Evolutionary conservation across 2,888 invertebrate genomes (phyloP).

Genomic region (Globia sparganii): DNA sequence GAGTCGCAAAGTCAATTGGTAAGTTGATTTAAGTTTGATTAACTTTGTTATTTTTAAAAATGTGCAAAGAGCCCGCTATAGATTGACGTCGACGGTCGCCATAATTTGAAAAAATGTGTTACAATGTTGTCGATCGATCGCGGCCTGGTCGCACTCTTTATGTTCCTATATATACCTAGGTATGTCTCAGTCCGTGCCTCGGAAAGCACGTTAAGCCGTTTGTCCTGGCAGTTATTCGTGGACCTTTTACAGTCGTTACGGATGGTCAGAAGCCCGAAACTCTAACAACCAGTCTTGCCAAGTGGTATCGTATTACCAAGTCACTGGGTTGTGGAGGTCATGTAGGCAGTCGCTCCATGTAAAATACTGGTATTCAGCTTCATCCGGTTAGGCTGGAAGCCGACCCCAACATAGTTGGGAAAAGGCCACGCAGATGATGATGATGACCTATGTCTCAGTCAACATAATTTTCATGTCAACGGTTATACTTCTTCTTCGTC

Average conservation of each 20-base stretch:
- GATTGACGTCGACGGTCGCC: background rate
- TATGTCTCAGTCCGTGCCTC: background rate
- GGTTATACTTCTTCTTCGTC: background rate
- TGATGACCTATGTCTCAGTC: background rate
- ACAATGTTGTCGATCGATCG: background rate
- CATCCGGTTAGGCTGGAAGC: background rate
- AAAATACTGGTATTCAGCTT: background rate
- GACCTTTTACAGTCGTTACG: background rate
- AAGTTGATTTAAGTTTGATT: constrained; percentile 60
- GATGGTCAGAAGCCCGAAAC: background rate
- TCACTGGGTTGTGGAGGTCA: background rate
- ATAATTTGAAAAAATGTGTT: background rate
- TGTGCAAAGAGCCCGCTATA: background rate
- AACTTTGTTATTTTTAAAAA: background rate
- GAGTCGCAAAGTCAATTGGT: constrained; percentile 82
- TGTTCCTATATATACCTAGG: background rate
- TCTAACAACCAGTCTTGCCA: background rate
- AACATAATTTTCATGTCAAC: background rate
- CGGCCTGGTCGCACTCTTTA: background rate
- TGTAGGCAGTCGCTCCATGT: background rate
- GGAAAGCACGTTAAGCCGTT: background rate
- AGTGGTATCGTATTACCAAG: background rate
- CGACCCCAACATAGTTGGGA: background rate
- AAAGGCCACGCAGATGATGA: background rate
- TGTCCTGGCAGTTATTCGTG: background rate